These are phyloP conservation scores for Euzetes globulus DNA, from an alignment of 2,888 invertebrate genomes.

Conservation along the genomic window DNA sequence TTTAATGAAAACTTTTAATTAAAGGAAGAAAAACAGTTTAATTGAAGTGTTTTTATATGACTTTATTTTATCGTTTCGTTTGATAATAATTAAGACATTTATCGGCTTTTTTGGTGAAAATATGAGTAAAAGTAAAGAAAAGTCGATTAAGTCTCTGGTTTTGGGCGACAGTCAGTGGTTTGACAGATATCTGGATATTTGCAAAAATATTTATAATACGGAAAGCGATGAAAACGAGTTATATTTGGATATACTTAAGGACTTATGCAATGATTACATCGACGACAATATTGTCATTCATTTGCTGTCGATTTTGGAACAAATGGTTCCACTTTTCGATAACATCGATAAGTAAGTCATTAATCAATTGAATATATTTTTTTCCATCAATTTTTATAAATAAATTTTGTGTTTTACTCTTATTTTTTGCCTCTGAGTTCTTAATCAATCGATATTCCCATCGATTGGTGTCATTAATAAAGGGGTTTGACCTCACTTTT, in stretches of 20 bases:
- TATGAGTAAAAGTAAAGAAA: conserved; percentile 12
- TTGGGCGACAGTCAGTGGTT: conserved; percentile 17
- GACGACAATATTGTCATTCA: conserved; percentile 24
- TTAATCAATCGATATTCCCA: background rate
- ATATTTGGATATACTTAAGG: conserved; percentile 33
- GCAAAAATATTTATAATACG: background rate
- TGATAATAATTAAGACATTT: background rate
- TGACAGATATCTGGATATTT: conserved; percentile 13
- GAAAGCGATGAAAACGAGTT: background rate
- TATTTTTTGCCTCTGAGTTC: background rate
- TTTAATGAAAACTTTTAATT: background rate
- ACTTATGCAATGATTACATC: conserved; percentile 36
- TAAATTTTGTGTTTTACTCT: background rate
- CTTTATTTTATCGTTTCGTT: background rate
- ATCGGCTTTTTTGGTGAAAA: background rate
- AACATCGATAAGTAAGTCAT: conserved; percentile 33
- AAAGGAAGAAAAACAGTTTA: background rate
- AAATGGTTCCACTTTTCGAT: conserved; percentile 27
- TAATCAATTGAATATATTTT: background rate
- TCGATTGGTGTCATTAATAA: no score
- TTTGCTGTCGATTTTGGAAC: conserved; percentile 35
- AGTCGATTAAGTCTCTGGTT: background rate
- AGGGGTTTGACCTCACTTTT: no score
- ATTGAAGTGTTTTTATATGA: background rate
- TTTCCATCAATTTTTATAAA: background rate